These are phyloP conservation scores for Danio choprae DNA, from an alignment of 2,797 vertebrate species.

Conservation along the genomic window DNA sequence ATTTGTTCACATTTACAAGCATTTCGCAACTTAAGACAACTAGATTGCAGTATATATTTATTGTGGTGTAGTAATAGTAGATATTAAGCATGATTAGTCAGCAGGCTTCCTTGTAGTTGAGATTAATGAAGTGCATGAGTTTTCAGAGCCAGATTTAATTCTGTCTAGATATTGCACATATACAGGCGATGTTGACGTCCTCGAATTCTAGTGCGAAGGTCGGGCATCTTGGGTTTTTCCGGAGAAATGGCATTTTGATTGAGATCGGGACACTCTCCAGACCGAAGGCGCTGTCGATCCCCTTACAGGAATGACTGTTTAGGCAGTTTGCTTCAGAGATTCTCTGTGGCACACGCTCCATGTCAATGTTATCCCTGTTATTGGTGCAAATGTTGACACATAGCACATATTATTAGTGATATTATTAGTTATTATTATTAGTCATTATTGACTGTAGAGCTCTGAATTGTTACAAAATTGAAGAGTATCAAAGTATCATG, in stretches of 20 bases:
- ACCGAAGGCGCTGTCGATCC: slow-evolving; percentile 65
- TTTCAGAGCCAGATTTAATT: slow-evolving; percentile 52
- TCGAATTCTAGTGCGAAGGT: slow-evolving; percentile 78
- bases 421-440: not conserved
- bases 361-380: slow-evolving; percentile 74
- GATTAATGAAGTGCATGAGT: not conserved
- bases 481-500: not conserved
- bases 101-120: not conserved
- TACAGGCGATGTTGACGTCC: slow-evolving; percentile 79
- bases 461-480: not conserved
- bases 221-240: slow-evolving; percentile 72
- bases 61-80: not conserved
- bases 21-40: not conserved
- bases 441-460: not conserved
- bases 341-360: slow-evolving; percentile 77
- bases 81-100: not conserved
- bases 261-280: slow-evolving; percentile 79
- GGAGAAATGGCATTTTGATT: slow-evolving; percentile 78
- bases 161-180: slow-evolving; percentile 77
- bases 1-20: slow-evolving; percentile 32
- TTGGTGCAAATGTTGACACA: not conserved
- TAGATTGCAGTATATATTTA: not conserved
- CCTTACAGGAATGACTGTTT: slow-evolving; percentile 73
- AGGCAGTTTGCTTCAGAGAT: slow-evolving; percentile 80
- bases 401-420: not conserved